Evolutionary conservation across 2,888 invertebrate genomes (phyloP).

Genomic region (Oxystoma pomonae): DNA sequence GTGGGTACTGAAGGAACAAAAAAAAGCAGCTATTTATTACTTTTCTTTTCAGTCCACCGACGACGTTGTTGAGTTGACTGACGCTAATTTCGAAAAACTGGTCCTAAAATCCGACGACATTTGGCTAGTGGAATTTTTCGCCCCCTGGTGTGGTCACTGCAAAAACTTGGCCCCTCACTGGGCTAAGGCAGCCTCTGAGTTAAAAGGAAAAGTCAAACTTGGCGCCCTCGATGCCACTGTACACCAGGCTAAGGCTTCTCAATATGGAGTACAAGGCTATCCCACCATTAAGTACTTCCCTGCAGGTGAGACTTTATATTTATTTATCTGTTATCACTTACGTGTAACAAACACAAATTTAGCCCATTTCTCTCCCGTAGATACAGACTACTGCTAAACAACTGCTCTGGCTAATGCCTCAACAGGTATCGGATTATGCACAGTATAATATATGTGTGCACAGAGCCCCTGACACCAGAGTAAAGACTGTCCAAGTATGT

Average conservation of each 20-base stretch:
- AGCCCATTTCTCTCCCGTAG: no score
- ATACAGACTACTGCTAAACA: no score
- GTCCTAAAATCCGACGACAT: slow-evolving; percentile 91
- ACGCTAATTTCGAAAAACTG: slow-evolving; percentile 89
- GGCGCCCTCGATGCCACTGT: slow-evolving; percentile 96
- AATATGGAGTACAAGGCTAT: slow-evolving; percentile 88
- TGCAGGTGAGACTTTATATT: slow-evolving; percentile 42
- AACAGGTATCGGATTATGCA: no score
- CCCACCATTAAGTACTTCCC: slow-evolving; percentile 94
- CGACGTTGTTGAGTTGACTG: slow-evolving; percentile 89
- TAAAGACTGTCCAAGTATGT: no score
- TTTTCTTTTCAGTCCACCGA: slow-evolving; percentile 14
- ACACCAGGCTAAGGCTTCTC: slow-evolving; percentile 73
- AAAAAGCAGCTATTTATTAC: slow-evolving; percentile 6
- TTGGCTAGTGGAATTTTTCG: slow-evolving; percentile 98
- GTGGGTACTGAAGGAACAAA: no score
- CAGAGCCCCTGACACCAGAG: no score
- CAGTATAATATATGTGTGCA: no score
- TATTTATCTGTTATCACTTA: no score
- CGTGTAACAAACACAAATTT: no score
- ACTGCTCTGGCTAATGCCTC: no score
- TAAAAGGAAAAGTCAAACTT: slow-evolving; percentile 94
- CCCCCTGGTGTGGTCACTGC: slow-evolving; percentile 96
- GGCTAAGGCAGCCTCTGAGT: slow-evolving; percentile 89
- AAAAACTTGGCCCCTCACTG: slow-evolving; percentile 96